These are phyloP conservation scores for Tetragonisca angustula DNA, from an alignment of 2,888 invertebrate genomes.

Conservation along the genomic window DNA sequence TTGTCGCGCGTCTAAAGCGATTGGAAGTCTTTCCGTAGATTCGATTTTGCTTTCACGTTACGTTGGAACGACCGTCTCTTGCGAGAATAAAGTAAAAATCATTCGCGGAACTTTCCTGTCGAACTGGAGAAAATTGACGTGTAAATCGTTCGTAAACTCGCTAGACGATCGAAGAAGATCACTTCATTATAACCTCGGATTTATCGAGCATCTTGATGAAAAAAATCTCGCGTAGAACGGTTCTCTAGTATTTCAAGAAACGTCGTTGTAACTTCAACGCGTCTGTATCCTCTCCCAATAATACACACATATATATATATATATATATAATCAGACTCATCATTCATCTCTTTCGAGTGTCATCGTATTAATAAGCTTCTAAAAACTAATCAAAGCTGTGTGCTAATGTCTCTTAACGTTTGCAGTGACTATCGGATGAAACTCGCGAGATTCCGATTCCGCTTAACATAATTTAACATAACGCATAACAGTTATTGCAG, in stretches of 20 bases:
- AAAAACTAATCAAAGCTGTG: constrained; percentile 31
- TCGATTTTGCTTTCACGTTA: background rate
- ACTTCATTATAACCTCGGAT: constrained; percentile 13
- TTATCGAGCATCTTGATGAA: background rate
- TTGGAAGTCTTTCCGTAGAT: background rate
- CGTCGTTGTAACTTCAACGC: constrained; percentile 59
- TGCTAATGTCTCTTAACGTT: constrained; percentile 34
- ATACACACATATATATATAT: background rate
- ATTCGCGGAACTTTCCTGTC: background rate
- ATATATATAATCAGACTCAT: background rate
- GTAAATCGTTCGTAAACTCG: background rate
- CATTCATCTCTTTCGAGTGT: background rate
- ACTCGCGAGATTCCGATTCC: constrained; percentile 4
- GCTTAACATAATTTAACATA: constrained; percentile 42
- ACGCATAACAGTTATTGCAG: constrained; percentile 63
- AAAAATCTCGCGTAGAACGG: constrained; percentile 6
- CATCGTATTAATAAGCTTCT: constrained; percentile 35
- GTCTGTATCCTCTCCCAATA: background rate
- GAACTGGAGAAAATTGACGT: background rate
- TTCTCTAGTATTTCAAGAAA: background rate
- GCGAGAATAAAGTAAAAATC: constrained; percentile 2
- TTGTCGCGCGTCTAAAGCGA: background rate
- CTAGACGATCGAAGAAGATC: constrained; percentile 41
- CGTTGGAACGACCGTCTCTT: background rate
- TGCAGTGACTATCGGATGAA: constrained; percentile 23